These are phyloP conservation scores for Parus major DNA, from an alignment of 2,113 vertebrate genomes.

Conservation along the genomic window DNA sequence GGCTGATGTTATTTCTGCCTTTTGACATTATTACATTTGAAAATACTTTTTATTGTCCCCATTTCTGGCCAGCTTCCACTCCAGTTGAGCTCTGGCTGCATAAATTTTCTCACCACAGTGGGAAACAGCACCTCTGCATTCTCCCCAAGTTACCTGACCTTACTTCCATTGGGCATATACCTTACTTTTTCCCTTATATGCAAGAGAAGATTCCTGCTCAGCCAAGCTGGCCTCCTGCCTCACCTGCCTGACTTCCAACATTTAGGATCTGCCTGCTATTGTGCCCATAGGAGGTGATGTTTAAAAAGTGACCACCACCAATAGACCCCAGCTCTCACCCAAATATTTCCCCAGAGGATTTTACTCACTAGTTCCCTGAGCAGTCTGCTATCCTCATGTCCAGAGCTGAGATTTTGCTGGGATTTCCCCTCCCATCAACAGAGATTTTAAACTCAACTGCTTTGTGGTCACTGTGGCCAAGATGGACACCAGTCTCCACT, in stretches of 20 bases:
- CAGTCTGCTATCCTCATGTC: neutral
- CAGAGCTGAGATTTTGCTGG: neutral
- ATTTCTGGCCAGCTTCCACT: neutral
- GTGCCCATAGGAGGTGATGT: neutral
- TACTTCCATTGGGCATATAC: neutral
- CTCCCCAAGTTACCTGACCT: neutral
- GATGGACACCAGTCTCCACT: fast-evolving
- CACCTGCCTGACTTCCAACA: too few relatives aligned
- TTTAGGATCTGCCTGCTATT: neutral
- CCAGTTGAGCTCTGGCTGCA: neutral
- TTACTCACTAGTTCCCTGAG: neutral
- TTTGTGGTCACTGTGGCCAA: neutral
- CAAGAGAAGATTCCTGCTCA: neutral
- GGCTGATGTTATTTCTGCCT: neutral
- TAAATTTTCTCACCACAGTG: neutral
- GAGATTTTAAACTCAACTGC: neutral
- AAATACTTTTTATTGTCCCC: neutral
- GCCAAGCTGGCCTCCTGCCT: neutral
- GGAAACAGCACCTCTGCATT: neutral
- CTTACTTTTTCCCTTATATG: neutral
- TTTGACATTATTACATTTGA: neutral
- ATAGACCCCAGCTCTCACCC: neutral
- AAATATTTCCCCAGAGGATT: neutral
- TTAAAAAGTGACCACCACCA: neutral
- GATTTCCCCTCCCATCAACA: neutral